Evolutionary conservation across 2,113 vertebrate species (phyloP).

Genomic region (Fregetta grallaria): DNA sequence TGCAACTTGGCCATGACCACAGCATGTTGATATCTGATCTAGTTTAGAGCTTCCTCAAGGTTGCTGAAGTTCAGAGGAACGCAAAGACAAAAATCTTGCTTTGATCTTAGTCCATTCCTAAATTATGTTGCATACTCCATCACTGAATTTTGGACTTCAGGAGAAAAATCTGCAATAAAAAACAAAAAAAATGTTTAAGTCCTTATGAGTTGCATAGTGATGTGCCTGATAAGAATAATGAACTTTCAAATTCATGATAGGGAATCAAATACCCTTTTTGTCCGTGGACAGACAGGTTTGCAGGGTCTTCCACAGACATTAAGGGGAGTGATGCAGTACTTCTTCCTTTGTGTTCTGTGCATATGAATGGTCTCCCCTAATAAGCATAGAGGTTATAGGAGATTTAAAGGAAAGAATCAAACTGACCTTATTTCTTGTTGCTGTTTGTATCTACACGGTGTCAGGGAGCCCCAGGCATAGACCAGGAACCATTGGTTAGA

Average conservation of each 20-base stretch:
- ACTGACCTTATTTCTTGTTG: not conserved
- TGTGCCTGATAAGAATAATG: not conserved
- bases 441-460: not conserved
- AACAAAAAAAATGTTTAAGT: not conserved
- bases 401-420: not conserved
- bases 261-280: not conserved
- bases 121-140: not conserved
- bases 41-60: not conserved
- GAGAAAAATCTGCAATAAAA: not conserved
- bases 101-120: not conserved
- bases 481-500: not conserved
- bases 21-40: not conserved
- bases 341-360: not conserved
- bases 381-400: not conserved
- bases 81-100: slow-evolving; percentile 5
- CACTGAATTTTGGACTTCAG: not conserved
- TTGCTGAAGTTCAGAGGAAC: slow-evolving; percentile 2
- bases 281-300: not conserved
- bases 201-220: not conserved
- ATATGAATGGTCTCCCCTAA: not conserved
- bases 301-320: not conserved
- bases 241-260: not conserved
- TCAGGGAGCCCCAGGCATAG: not conserved
- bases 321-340: not conserved
- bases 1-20: not conserved